Base-by-base conservation (phyloP, 2,888 invertebrate species). In the Eupelmus urozonus region DNA sequence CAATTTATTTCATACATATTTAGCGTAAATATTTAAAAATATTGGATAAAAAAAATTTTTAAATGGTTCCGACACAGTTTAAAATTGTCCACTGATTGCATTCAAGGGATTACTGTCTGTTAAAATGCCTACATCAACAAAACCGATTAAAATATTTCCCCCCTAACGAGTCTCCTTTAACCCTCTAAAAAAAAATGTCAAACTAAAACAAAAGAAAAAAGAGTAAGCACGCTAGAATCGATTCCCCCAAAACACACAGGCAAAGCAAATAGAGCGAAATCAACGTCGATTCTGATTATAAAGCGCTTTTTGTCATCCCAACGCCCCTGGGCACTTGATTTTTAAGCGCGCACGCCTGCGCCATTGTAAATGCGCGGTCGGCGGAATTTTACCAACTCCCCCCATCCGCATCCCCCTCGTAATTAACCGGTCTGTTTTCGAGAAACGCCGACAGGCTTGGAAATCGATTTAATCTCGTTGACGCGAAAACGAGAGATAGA, bases 401-500 rank as follows among this genome's bases (percentile, higher is more conserved):
- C n/a, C n/a, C n/a, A n/a, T n/a, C n/a, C n/a, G n/a, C n/a, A 9
- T 13, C 20, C 57, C 13, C 49, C 29, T 34, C 51, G 42, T 76
- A 67, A 79, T 72, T 76, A 79, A 71, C 60, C 70, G 60, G 18
- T 34, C 66, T 45, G 25, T 71, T 70, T 59, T 70, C 63, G 45
- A 42, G 11, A 5, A n/a, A 2, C 9, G n/a, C n/a, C n/a, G n/a
- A 29, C 18, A 1, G 5, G 20, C 16, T 4, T 9, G 34, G 27
- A 45, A 74, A 74, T 70, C 51, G 59, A 71, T 75, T 75, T 71
- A 71, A 71, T 49, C 53, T 40, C 57, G 60, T 75, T 65, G 74
- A 66, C 74, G 49, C 23, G 45, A 60, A 51, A 66, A 45, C 34
- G 65, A 65, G 16, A 69, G 51, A 34, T 25, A 55, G 13, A 20